Evolutionary conservation across 2,888 invertebrate genomes (phyloP), one percentile per base, ranked within the genome.

Genomic region (Cerceris ruficornis): DNA sequence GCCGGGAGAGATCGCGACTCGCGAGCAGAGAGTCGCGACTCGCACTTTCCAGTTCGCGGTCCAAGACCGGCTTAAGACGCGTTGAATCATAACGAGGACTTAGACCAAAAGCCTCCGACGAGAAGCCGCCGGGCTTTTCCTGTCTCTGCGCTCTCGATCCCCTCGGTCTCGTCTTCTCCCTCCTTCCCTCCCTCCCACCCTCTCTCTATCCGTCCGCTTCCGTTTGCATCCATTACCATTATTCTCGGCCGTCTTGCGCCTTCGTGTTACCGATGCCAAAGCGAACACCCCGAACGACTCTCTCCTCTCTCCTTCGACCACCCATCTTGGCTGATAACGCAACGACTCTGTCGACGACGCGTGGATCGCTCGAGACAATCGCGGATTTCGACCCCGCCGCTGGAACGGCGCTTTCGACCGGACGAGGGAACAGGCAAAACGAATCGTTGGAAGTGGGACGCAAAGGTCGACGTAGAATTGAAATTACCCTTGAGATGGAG

Each of bases 41-140:
- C 28, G 28, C 28, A 28, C 6, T 15, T 59, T 15, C 41, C 39
- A 54, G 70, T 14, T 72, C 82, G 80, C 81, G 85, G 81, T 77
- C 77, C 78, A 88, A 89, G 88, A 90, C 87, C 88, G 86, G 91
- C 92, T 92, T 91, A 91, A 90, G 89, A 87, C 91, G 90, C 82
- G 86, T 92, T 92, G 92, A 92, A 92, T 92, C 92, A 92, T 92
- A 92, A 92, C 91, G 89, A 92, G 91, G 92, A 92, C 91, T 91
- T 91, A 91, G 86, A 87, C 88, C 88, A 85, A 90, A 91, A 90
- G 87, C 85, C 85, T 87, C 79, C 86, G 85, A 88, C 88, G 87
- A 88, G 88, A 87, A 88, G 87, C 87, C 85, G 82, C 81, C 75
- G 75, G 86, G 76, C 58, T 70, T 68, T 59, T 54, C 42, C 65